Conservation (phyloP, 2,797 vertebrate species). For the Pseudochaenichthys georgianus region DNA sequence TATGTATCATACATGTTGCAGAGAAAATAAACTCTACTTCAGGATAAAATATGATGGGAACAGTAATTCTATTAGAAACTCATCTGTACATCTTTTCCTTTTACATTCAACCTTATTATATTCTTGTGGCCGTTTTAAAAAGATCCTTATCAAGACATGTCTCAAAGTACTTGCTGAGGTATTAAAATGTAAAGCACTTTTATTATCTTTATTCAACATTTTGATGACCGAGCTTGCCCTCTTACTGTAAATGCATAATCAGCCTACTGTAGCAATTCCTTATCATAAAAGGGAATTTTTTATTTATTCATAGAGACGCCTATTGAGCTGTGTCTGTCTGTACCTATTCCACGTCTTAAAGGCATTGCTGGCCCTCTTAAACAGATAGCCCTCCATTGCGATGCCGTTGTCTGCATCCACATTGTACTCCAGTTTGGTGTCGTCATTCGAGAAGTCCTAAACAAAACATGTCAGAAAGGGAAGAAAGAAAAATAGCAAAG, state of each 20-base stretch:
- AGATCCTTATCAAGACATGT: neutral
- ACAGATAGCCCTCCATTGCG: constrained; percentile 98
- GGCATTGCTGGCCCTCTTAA: constrained; percentile 98
- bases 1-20: neutral
- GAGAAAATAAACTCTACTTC: neutral
- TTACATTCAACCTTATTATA: neutral
- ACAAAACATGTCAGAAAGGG: constrained; percentile 1
- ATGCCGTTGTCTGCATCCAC: constrained; percentile 95
- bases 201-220: neutral
- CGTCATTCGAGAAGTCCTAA: constrained; percentile 96
- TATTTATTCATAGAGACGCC: neutral
- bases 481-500: neutral
- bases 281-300: neutral
- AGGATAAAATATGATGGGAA: neutral
- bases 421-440: constrained; percentile 96
- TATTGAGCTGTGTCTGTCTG: neutral
- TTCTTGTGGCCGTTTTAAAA: neutral
- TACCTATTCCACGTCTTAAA: constrained; percentile 99
- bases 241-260: constrained; percentile 1
- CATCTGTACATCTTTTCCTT: neutral
- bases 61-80: neutral
- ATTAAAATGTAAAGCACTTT: constrained; percentile 16
- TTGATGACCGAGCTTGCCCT: neutral
- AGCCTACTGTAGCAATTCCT: neutral
- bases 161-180: neutral